Conservation (phyloP, 2,113 vertebrate genomes). For the Alethe diademata region DNA sequence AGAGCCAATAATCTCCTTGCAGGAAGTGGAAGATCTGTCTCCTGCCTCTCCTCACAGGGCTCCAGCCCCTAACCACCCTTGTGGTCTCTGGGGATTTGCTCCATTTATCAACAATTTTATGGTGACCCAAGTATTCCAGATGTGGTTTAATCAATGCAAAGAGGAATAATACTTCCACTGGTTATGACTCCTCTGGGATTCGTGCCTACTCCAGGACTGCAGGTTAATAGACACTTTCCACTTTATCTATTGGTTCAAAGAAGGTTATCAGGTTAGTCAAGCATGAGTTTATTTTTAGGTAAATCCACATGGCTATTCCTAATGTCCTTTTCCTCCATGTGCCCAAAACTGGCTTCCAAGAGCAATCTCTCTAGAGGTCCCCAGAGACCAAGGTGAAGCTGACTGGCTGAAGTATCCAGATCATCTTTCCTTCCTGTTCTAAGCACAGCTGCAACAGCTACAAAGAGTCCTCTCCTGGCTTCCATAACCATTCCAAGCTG, state of each 20-base stretch:
- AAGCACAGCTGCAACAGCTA: neutral
- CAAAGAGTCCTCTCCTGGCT: neutral
- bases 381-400: neutral
- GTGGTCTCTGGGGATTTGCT: neutral
- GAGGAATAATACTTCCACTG: neutral
- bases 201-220: neutral
- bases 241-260: neutral
- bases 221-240: neutral
- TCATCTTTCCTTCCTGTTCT: neutral
- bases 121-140: neutral
- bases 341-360: neutral
- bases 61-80: neutral
- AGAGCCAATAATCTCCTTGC: neutral
- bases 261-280: neutral
- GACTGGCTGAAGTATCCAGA: neutral
- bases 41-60: neutral
- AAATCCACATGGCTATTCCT: neutral
- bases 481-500: neutral
- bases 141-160: neutral
- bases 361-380: neutral
- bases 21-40: neutral
- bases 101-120: neutral
- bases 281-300: neutral
- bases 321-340: neutral
- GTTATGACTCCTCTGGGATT: neutral